phyloP scores from a whole-genome alignment of 2,888 invertebrate species.

The Pecten maximus region DNA sequence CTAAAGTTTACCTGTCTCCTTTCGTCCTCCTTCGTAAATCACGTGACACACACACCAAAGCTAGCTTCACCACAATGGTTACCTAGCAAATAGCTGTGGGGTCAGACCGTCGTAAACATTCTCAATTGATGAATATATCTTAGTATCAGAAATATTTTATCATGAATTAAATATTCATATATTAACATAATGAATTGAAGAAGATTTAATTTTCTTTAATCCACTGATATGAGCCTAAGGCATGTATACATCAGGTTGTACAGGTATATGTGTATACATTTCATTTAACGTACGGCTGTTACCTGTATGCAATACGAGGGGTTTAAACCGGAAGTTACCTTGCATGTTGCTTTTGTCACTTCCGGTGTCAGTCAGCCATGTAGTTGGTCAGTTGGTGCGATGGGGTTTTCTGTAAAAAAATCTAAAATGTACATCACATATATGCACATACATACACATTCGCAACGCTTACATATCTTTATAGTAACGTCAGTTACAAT shows the following conservation, averaged over 20 bases:
- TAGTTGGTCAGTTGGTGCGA: not conserved
- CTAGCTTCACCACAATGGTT: not conserved
- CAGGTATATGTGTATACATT: not conserved
- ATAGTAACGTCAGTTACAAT: too few species aligned
- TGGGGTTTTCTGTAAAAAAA: too few species aligned
- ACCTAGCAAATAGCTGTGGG: not conserved
- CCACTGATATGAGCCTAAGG: not conserved
- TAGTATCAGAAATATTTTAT: not conserved
- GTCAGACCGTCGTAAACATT: not conserved
- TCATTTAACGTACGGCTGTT: not conserved
- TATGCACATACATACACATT: too few species aligned
- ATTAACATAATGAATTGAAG: slow-evolving; percentile 4
- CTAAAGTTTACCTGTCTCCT: not conserved
- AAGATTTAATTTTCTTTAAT: slow-evolving; percentile 22
- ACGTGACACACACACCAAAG: not conserved
- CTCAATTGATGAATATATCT: not conserved
- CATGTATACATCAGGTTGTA: not conserved
- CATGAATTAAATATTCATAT: not conserved
- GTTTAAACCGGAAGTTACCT: not conserved
- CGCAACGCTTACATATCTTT: too few species aligned
- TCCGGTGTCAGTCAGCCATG: not conserved
- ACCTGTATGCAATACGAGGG: not conserved
- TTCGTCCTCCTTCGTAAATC: not conserved
- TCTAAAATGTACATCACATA: too few species aligned
- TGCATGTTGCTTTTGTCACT: not conserved